Percentiles rank a stretch among this genome's conserved stretches.
These are phyloP conservation scores for Chrysolina americana DNA, from an alignment of 2,888 invertebrate genomes.

Conservation along the genomic window DNA sequence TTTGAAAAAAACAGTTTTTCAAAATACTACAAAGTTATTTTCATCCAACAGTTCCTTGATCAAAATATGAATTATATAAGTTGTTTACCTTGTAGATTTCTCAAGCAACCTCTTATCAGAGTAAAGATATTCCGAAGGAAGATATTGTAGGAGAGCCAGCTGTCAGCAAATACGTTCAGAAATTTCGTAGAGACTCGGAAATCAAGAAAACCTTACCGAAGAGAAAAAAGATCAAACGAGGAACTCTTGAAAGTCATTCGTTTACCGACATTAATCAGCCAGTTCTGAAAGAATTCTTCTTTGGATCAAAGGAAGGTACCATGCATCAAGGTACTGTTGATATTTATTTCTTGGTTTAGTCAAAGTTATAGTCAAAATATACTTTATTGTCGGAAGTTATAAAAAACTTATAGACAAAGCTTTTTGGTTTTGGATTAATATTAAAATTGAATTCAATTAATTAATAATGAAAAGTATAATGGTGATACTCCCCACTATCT, in stretches of 20 bases:
- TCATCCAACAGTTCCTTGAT: not conserved
- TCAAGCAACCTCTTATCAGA: slow-evolving; percentile 61
- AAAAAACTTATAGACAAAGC: too few species aligned
- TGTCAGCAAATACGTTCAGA: slow-evolving; percentile 60
- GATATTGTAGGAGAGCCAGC: slow-evolving; percentile 46
- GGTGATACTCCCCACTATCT: too few species aligned
- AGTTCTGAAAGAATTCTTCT: slow-evolving; percentile 64
- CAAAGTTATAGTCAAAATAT: too few species aligned
- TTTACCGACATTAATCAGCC: slow-evolving; percentile 65
- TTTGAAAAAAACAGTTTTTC: too few species aligned
- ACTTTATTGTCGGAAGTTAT: too few species aligned
- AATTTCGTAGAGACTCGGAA: slow-evolving; percentile 66
- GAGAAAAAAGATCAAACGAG: slow-evolving; percentile 61
- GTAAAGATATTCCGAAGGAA: slow-evolving; percentile 55
- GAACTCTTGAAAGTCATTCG: slow-evolving; percentile 67
- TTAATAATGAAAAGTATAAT: too few species aligned
- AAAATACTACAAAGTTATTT: not conserved
- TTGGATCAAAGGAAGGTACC: slow-evolving; percentile 63
- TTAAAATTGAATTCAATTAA: too few species aligned
- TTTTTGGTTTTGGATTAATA: too few species aligned
- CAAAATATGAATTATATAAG: not conserved
- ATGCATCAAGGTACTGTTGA: slow-evolving; percentile 52
- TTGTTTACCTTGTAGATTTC: slow-evolving; percentile 57
- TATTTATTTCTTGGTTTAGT: not conserved
- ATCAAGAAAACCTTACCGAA: slow-evolving; percentile 56